Base-by-base conservation (phyloP, 37 sponge, comb jelly and placozoan species). In the Crambe crambe region DNA sequence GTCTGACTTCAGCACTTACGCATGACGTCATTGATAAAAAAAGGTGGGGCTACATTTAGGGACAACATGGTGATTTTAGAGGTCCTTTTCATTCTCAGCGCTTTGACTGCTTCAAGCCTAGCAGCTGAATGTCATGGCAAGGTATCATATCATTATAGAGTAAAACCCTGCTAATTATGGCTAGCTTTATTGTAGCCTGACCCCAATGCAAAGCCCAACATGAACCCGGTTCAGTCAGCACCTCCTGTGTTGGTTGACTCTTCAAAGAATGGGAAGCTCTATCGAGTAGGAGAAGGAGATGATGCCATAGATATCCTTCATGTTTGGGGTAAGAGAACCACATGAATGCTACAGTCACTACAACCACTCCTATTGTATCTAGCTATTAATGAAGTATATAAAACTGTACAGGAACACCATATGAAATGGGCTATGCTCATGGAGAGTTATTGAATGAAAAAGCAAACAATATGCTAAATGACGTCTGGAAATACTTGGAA, bases 371-470 rank as follows among this genome's bases (percentile, higher is more conserved):
- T n/a, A n/a, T n/a, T n/a, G n/a, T n/a, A n/a, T n/a, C n/a, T n/a
- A n/a, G n/a, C n/a, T n/a, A n/a, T n/a, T n/a, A n/a, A n/a, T n/a
- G n/a, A n/a, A n/a, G n/a, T n/a, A n/a, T n/a, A n/a, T n/a, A n/a
- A n/a, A n/a, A n/a, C n/a, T n/a, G n/a, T 32, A 38, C 39, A 94
- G 95, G 95, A 3, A 70, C 79, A 43, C 86, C 95, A 0, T 94
- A 94, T 85, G 86, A 94, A 27, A 90, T 94, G 91, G 95, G 95
- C 0, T 87, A 88, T 85, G 95, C 95, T 20, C 95, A 94, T 60
- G 95, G 95, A 36, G 36, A 76, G 62, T 74, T 94, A 47, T 62
- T 87, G 91, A 71, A 30, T 27, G 78, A 80, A 2, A 56, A 47
- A 73, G 95, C 84, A 56, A 23, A 67, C 0, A 60, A 65, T 35